Percentiles rank a stretch among this genome's conserved stretches.
These are phyloP conservation scores for Xyrauchen texanus DNA, from an alignment of 2,113 vertebrate genomes.

Conservation along the genomic window DNA sequence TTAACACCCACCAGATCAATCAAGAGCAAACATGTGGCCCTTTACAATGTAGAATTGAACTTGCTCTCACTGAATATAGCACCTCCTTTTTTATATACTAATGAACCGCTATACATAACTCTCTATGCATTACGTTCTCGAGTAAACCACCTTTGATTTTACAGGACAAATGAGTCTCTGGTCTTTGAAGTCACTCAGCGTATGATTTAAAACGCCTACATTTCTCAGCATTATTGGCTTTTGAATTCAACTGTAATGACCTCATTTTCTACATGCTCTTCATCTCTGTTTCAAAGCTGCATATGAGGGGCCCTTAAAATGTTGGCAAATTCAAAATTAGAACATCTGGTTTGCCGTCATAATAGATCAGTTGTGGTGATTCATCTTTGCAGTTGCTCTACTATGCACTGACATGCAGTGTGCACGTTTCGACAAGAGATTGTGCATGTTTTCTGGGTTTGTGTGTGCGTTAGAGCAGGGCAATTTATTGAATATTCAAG, in stretches of 20 bases:
- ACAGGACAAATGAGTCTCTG: constrained; percentile 6
- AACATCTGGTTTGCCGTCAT: constrained; percentile 65
- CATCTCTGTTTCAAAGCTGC: constrained; percentile 34
- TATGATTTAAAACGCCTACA: constrained; percentile 14
- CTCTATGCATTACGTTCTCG: neutral
- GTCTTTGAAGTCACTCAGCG: constrained; percentile 22
- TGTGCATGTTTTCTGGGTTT: constrained; percentile 5
- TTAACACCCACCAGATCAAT: constrained; percentile 56
- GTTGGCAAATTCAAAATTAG: constrained; percentile 55
- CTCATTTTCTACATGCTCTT: constrained; percentile 24
- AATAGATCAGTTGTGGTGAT: constrained; percentile 60
- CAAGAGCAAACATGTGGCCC: constrained; percentile 23
- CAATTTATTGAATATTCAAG: neutral
- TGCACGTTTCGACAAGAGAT: constrained; percentile 10
- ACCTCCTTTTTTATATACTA: too few species aligned
- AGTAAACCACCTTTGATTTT: constrained; percentile 3
- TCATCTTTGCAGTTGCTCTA: constrained; percentile 9
- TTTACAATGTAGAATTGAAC: neutral
- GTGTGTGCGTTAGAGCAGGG: neutral
- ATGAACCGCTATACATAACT: too few species aligned
- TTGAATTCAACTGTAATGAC: constrained; percentile 8
- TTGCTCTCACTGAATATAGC: too few species aligned
- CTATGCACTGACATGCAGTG: constrained; percentile 16
- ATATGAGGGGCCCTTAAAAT: constrained; percentile 62
- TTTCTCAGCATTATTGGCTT: constrained; percentile 20